Base-by-base conservation (phyloP, 2,113 vertebrate genomes). In the Phyllostomus hastatus region DNA sequence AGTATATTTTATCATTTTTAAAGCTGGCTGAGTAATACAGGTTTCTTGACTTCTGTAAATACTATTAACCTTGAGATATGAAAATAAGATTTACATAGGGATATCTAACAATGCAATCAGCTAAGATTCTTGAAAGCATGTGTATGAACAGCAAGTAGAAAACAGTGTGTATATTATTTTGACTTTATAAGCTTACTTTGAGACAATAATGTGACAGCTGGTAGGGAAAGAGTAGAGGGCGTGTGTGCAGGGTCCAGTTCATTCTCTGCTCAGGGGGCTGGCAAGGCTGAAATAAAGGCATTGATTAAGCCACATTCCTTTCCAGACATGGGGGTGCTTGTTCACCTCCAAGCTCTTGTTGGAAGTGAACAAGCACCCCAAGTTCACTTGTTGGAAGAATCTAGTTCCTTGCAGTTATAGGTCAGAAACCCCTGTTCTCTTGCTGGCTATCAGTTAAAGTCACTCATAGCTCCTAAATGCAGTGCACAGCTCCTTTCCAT, bases 241-340 rank as follows among this genome's bases (percentile, higher is more conserved):
- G 0, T 6, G 0, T 4, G 0, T 26, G 8, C 7, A 9, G 66
- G 24, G 31, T 22, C 48, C 10, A 4, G 20, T 64, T 54, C 28
- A 15, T 52, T 88, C 43, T 66, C 72, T 24, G 20, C 75, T 41
- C 10, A 2, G 48, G 54, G 3, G 3, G 35, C 57, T 46, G 22
- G 9, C 20, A 17, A 28, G 35, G 10, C 6, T 67, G 33, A 24
- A 33, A 2, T 12, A 12, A 69, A 57, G 20, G 8, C 52, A 4
- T 20, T 0, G 1, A 6, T 5, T n/a, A 57, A 43, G 12, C 35
- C 2, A 0, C 24, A 2, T 52, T 52, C 43, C 15, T 52, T 50
- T 88, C 75, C 9, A 20, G 31, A 82, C 14, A 54, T 61, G 4
- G 24, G 20, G 1, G 2, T 59, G 57, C 57, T 59, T 59, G 57